phyloP scores from a whole-genome alignment of 2,113 vertebrate genomes.

The Sinocyclocheilus grahami region DNA sequence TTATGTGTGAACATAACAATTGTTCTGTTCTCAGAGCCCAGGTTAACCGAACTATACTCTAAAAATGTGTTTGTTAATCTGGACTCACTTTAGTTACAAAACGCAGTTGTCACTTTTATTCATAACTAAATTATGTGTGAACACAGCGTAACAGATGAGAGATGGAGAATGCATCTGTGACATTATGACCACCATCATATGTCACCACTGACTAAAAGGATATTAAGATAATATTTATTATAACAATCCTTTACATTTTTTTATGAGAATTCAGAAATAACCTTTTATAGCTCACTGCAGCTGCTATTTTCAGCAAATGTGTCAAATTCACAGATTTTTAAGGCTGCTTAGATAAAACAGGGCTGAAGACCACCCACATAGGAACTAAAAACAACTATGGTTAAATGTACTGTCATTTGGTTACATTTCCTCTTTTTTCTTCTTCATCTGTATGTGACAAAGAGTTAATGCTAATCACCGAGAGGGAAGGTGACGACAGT shows the following conservation, averaged over 20 bases:
- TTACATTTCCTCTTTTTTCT: neutral
- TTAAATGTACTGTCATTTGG: neutral
- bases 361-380: neutral
- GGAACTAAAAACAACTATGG: too few species aligned
- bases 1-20: too few species aligned
- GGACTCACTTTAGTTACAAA: too few species aligned
- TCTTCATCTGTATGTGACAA: neutral
- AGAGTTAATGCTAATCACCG: neutral
- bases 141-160: neutral
- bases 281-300: too few species aligned
- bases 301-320: too few species aligned
- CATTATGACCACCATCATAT: neutral
- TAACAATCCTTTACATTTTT: neutral
- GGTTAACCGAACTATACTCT: too few species aligned
- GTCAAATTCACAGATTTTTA: neutral
- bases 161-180: neutral
- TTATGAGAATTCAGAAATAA: neutral
- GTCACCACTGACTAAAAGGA: neutral
- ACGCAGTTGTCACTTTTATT: too few species aligned
- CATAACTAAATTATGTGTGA: too few species aligned
- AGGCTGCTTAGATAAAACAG: neutral
- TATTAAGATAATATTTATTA: neutral
- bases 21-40: too few species aligned
- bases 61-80: too few species aligned
- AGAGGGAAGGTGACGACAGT: slow-evolving; percentile 22